Evolutionary conservation across 1,140 invertebrate species (phyloP), one percentile per base, ranked within the genome.

Genomic region (Caenorhabditis brenneri): DNA sequence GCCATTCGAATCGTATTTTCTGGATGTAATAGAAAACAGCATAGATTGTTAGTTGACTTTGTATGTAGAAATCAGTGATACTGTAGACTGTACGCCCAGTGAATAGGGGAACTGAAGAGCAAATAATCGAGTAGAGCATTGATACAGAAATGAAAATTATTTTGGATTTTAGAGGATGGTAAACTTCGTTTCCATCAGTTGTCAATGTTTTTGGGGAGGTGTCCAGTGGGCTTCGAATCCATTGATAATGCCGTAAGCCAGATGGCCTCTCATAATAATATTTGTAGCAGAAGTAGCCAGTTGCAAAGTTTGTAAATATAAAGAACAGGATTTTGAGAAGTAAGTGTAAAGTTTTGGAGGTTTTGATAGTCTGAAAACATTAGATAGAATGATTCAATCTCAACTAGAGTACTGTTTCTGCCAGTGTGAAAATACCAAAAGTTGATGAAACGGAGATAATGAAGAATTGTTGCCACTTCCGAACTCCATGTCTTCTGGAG

Each of bases 261-360:
- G 58, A 65, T 19, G 58, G 58, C 19, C 58, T 55, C 53, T 65
- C 29, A 65, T 33, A 65, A 33, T 65, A 65, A n/a, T 65, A 65
- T 36, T 65, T 33, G 15, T 19, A 65, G 19, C 58, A 65, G 15
- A 65, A 33, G 36, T 33, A 65, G 1, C 29, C 31, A 5, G 58
- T 65, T 7, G 58, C 12, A 36, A 9, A 3, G 1, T 19, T 19
- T 19, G 29, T 15, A 36, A 24, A 15, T 1, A 65, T 33, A 7
- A 16, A 33, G 24, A 65, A 65, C 31, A 33, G 10, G 7, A 65
- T 36, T 36, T 65, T 65, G 3, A 65, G 19, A 1, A 33, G 2
- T 1, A 65, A 19, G 1, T n/a, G 24, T 36, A 16, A 0, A 19
- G 15, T 33, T 16, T 27, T 27, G 6, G 6, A 4, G 1, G 19